Percentiles rank a stretch among this genome's conserved stretches.
Evolutionary conservation across 2,888 invertebrate species (phyloP).

Genomic region (Neoscelio sp.): DNA sequence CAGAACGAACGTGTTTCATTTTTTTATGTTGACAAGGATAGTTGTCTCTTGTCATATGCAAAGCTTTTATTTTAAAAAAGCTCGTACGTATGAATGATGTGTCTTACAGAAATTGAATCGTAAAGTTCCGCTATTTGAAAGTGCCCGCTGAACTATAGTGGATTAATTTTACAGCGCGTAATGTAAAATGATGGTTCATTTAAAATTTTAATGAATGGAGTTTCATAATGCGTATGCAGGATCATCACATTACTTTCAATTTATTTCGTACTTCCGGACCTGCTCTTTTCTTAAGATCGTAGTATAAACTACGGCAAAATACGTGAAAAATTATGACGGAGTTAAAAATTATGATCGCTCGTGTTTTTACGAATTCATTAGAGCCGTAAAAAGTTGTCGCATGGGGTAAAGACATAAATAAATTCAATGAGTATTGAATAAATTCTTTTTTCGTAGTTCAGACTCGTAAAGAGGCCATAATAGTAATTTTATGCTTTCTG

Average conservation of each 20-base stretch:
- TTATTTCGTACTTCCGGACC: conserved; percentile 42
- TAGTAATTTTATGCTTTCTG: no score
- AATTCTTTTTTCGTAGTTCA: no score
- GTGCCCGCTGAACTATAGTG: conserved; percentile 5
- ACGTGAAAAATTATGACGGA: conserved; percentile 9
- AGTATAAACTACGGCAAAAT: conserved; percentile 51
- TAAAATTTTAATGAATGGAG: conserved; percentile 72
- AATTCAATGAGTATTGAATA: no score
- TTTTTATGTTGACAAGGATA: no score
- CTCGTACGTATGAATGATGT: neutral
- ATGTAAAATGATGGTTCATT: conserved; percentile 66
- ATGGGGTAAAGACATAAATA: no score
- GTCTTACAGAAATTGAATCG: conserved; percentile 22
- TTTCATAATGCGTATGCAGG: conserved; percentile 68
- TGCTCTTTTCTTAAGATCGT: conserved; percentile 41
- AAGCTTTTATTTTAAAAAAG: no score
- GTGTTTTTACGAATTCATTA: neutral
- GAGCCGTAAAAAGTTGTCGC: neutral
- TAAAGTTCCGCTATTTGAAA: neutral
- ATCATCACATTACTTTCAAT: conserved; percentile 70
- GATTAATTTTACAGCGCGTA: conserved; percentile 69
- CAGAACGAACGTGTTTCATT: no score
- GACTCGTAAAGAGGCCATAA: no score
- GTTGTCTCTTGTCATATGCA: no score
- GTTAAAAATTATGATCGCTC: conserved; percentile 8